Evolutionary conservation across 2,888 invertebrate genomes (phyloP).

Genomic region (Aporophyla nigra): DNA sequence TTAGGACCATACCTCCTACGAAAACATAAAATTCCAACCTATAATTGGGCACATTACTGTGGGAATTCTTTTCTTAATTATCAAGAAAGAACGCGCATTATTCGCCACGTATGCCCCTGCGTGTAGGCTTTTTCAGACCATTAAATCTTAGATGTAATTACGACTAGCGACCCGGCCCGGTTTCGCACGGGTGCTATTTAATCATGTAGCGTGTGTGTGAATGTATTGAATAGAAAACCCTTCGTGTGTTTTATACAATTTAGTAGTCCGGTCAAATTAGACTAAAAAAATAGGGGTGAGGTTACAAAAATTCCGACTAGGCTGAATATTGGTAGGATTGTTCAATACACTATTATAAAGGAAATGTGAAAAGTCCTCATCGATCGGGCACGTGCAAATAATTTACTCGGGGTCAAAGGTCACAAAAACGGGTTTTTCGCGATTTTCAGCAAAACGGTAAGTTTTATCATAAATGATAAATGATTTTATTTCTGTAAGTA

Average conservation of each 20-base stretch:
- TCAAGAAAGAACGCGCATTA: conserved; percentile 1
- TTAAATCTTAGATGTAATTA: conserved; percentile 5
- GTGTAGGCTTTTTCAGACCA: conserved; percentile 18
- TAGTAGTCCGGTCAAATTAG: too few relatives aligned
- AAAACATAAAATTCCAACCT: background rate
- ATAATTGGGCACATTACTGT: background rate
- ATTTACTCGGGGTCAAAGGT: too few relatives aligned
- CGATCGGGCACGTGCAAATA: too few relatives aligned
- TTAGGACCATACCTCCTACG: background rate
- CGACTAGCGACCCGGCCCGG: background rate
- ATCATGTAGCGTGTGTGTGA: background rate
- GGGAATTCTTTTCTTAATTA: conserved; percentile 11
- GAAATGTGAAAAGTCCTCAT: too few relatives aligned
- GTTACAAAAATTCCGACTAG: too few relatives aligned
- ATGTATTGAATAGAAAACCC: background rate
- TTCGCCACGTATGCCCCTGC: background rate
- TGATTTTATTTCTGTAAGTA: too few relatives aligned
- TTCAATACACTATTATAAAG: too few relatives aligned
- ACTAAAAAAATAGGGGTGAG: too few relatives aligned
- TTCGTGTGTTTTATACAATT: background rate
- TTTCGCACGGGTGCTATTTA: background rate
- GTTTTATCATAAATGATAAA: too few relatives aligned
- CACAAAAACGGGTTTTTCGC: too few relatives aligned
- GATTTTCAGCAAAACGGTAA: too few relatives aligned
- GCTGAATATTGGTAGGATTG: too few relatives aligned